These are phyloP conservation scores for Caradrina clavipalpis DNA, from an alignment of 2,888 invertebrate species.

Conservation along the genomic window DNA sequence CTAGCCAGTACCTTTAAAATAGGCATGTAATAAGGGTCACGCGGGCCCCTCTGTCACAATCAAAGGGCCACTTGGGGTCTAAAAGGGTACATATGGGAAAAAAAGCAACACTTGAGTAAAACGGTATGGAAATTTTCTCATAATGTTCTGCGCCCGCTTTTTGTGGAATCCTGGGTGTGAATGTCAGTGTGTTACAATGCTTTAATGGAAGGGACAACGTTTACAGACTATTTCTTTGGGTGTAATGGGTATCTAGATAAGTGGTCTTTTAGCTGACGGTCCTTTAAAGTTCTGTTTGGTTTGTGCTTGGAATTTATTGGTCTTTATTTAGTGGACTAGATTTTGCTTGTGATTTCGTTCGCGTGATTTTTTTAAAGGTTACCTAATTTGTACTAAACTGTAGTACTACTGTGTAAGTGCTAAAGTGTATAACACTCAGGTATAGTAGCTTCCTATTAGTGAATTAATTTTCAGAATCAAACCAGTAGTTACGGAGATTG, in stretches of 20 bases:
- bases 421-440: too few species aligned
- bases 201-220: slow-evolving; percentile 43
- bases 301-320: background rate
- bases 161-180: slow-evolving; percentile 62
- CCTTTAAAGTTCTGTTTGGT: background rate
- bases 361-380: too few species aligned
- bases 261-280: slow-evolving; percentile 1
- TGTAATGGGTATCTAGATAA: slow-evolving; percentile 4
- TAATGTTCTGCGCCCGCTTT: slow-evolving; percentile 70
- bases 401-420: too few species aligned
- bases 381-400: too few species aligned
- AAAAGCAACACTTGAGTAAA: slow-evolving; percentile 74
- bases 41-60: slow-evolving; percentile 72
- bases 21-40: slow-evolving; percentile 57
- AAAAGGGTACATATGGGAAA: slow-evolving; percentile 69
- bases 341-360: too few species aligned
- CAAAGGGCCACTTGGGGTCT: slow-evolving; percentile 70
- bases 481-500: too few species aligned
- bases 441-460: too few species aligned
- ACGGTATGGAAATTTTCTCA: slow-evolving; percentile 76
- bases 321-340: background rate
- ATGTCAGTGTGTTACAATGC: slow-evolving; percentile 44
- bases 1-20: slow-evolving; percentile 32
- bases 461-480: too few species aligned
- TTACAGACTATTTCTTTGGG: slow-evolving; percentile 32